phyloP scores from a whole-genome alignment of 2,797 vertebrate genomes.

The Helicolenus hilgendorfi region DNA sequence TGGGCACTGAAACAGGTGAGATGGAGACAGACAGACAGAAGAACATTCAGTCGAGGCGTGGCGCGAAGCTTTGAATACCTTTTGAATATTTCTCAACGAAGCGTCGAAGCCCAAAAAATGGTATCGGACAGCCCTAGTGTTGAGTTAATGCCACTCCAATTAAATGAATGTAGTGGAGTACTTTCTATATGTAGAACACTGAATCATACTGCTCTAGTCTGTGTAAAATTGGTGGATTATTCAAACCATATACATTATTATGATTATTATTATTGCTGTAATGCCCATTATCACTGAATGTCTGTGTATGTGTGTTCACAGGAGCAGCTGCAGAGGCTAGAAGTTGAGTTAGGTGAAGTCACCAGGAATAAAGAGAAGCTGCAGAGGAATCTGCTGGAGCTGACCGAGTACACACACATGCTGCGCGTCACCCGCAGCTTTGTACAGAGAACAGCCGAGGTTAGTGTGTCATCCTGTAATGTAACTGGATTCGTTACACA shows the following conservation, averaged over 20 bases:
- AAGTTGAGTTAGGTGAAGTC: conserved; percentile 95
- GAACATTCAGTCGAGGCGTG: too few relatives aligned
- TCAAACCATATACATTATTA: not conserved
- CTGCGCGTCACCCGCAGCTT: conserved; percentile 93
- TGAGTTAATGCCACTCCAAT: not conserved
- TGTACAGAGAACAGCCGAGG: conserved; percentile 91
- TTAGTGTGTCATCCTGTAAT: conserved; percentile 59
- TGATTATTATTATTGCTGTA: not conserved
- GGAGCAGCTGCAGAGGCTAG: conserved; percentile 97
- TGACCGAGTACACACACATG: conserved; percentile 97
- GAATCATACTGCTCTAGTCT: not conserved
- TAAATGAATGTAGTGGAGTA: not conserved
- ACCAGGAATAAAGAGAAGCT: conserved; percentile 97
- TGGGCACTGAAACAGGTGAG: too few relatives aligned
- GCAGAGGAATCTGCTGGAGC: conserved; percentile 94
- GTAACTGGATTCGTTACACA: not conserved
- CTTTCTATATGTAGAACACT: not conserved
- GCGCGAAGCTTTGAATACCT: too few relatives aligned
- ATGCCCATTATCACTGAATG: not conserved
- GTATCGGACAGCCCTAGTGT: too few relatives aligned
- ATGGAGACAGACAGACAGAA: too few relatives aligned
- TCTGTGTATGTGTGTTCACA: conserved; percentile 63
- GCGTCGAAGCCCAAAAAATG: too few relatives aligned
- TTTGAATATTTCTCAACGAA: too few relatives aligned
- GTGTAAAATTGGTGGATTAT: not conserved